Conservation (phyloP, 2,797 vertebrate genomes). For the Benthosema pterotum region DNA sequence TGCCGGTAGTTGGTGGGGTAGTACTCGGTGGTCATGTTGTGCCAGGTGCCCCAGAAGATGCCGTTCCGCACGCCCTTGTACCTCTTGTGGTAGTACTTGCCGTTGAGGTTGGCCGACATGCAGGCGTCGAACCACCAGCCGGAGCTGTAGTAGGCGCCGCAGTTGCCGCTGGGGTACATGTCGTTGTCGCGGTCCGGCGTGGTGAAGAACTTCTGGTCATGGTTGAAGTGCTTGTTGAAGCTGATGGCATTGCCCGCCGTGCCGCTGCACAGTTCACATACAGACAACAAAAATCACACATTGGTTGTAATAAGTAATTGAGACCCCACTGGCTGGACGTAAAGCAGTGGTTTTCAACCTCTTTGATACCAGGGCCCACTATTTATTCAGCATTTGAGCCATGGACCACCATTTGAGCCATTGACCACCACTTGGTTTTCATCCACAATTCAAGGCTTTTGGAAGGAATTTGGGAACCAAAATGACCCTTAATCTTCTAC, state of each 20-base stretch:
- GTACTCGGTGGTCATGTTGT: slow-evolving; percentile 80
- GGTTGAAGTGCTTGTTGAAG: slow-evolving; percentile 90
- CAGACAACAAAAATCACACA: too few relatives aligned
- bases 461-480: too few relatives aligned
- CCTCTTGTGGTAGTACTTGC: slow-evolving; percentile 93
- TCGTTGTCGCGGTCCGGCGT: slow-evolving; percentile 95
- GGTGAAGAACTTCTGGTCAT: slow-evolving; percentile 94
- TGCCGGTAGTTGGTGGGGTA: slow-evolving; percentile 87
- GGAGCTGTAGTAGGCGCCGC: slow-evolving; percentile 92
- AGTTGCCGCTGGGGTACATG: slow-evolving; percentile 91
- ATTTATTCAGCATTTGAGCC: too few relatives aligned
- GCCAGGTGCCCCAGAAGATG: slow-evolving; percentile 98
- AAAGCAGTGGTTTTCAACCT: too few relatives aligned
- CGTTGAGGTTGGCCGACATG: slow-evolving; percentile 97
- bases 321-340: too few relatives aligned
- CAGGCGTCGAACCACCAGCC: slow-evolving; percentile 99
- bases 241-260: slow-evolving; percentile 92
- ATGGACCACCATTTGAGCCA: too few relatives aligned
- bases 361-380: too few relatives aligned
- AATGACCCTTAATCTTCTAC: too few relatives aligned
- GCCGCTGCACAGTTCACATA: slow-evolving; percentile 75
- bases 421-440: too few relatives aligned
- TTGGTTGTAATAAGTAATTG: too few relatives aligned
- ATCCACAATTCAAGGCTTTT: too few relatives aligned
- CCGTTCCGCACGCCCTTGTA: slow-evolving; percentile 94